Percentiles rank a stretch among this genome's conserved stretches.
These are phyloP conservation scores for Microcebus lehilahytsara DNA, from an alignment of 2,113 vertebrate species.

Conservation along the genomic window DNA sequence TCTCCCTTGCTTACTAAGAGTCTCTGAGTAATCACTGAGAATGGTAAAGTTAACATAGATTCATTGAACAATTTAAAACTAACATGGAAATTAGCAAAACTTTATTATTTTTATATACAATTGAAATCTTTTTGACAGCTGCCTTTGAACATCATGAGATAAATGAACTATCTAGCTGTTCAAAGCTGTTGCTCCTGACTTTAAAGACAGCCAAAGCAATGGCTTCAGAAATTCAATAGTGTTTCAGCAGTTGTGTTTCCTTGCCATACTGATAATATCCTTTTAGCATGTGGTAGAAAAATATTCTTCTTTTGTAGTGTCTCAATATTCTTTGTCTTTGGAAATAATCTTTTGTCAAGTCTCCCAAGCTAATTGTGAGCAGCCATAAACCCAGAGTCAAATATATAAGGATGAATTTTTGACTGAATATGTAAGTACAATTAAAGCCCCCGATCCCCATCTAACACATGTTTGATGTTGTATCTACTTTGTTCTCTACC, in stretches of 20 bases:
- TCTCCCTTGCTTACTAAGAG: not conserved
- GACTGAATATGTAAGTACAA: not conserved
- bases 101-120: not conserved
- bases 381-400: slow-evolving; percentile 46
- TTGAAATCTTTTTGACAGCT: slow-evolving; percentile 26
- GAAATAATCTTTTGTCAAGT: slow-evolving; percentile 53
- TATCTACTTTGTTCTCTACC: not conserved
- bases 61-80: not conserved
- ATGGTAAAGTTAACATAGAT: not conserved
- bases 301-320: slow-evolving; percentile 67
- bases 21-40: not conserved
- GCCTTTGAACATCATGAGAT: slow-evolving; percentile 65
- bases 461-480: not conserved
- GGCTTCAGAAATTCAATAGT: slow-evolving; percentile 77
- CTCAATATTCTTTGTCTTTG: slow-evolving; percentile 73
- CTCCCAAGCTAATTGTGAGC: slow-evolving; percentile 54
- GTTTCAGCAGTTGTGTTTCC: slow-evolving; percentile 81
- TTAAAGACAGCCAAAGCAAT: slow-evolving; percentile 78
- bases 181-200: slow-evolving; percentile 77
- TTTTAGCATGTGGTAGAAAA: slow-evolving; percentile 78
- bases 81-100: not conserved
- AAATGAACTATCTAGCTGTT: slow-evolving; percentile 65
- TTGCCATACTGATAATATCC: slow-evolving; percentile 77
- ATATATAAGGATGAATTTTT: not conserved
- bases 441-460: too few species aligned